Percentiles rank a stretch among this genome's conserved stretches.
phyloP scores from a whole-genome alignment of 1,140 invertebrate genomes.

The Acromyrmex heyeri region DNA sequence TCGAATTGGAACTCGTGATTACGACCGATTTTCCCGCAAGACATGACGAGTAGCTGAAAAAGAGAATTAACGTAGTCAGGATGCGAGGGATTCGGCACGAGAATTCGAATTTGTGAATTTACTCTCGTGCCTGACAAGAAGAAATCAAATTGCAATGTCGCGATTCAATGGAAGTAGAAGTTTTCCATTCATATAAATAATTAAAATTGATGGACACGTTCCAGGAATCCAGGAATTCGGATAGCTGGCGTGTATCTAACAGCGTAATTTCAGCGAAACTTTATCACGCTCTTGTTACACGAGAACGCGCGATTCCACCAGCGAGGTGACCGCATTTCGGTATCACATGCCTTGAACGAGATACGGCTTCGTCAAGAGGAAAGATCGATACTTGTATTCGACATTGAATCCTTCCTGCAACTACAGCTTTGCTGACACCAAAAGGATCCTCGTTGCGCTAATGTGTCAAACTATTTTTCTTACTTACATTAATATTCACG shows the following conservation, averaged over 20 bases:
- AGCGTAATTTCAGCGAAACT: constrained; percentile 14
- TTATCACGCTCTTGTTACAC: constrained; percentile 31
- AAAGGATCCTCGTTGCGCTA: not conserved
- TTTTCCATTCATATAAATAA: constrained; percentile 27
- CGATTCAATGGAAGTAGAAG: not conserved
- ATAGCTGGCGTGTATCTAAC: constrained; percentile 1
- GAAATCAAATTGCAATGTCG: constrained; percentile 27
- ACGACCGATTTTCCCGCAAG: not conserved
- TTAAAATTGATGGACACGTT: not conserved
- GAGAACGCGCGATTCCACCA: constrained; percentile 2
- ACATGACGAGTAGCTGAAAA: constrained; percentile 13
- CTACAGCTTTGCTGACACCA: not conserved
- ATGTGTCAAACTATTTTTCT: constrained; percentile 1
- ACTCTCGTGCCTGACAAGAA: not conserved
- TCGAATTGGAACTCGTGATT: constrained; percentile 31
- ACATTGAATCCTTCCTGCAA: not conserved
- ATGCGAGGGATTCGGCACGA: not conserved
- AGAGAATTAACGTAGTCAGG: not conserved
- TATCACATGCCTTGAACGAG: constrained; percentile 2
- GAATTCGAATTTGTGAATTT: constrained; percentile 1
- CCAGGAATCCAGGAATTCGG: constrained; percentile 9
- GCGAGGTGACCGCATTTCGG: constrained; percentile 13
- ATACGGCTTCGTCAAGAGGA: not conserved
- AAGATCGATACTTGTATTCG: not conserved
- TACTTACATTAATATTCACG: not conserved